Percentiles rank a stretch among this genome's conserved stretches.
These are phyloP conservation scores for Meleagris gallopavo DNA, from an alignment of 2,113 vertebrate species.

Conservation along the genomic window DNA sequence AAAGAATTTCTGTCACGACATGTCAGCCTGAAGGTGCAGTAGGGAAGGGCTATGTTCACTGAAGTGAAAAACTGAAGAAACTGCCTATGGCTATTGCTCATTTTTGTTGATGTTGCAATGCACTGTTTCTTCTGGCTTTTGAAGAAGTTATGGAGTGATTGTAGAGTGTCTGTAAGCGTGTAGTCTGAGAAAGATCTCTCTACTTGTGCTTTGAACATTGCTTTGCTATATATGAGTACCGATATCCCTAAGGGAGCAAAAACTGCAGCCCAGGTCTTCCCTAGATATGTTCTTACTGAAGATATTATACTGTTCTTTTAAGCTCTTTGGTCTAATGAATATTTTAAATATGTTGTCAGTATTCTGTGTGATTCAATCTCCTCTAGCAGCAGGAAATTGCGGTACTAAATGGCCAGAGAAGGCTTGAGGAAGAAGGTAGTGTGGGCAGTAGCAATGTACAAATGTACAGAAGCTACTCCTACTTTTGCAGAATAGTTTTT, in stretches of 20 bases:
- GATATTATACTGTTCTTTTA: not conserved
- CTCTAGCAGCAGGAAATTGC: not conserved
- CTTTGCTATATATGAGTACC: not conserved
- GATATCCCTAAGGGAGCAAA: not conserved
- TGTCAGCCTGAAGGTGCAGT: not conserved
- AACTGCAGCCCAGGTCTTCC: not conserved
- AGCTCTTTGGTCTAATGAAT: not conserved
- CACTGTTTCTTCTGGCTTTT: not conserved
- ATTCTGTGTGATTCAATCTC: not conserved
- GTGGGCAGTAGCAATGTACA: not conserved
- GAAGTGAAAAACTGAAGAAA: not conserved
- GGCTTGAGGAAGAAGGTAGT: not conserved
- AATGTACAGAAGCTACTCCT: not conserved
- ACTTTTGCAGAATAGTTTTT: not conserved
- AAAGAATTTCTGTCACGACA: not conserved
- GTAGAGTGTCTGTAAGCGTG: not conserved
- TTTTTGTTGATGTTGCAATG: not conserved
- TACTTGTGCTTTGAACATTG: not conserved
- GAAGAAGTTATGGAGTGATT: slow-evolving; percentile 13
- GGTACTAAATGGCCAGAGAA: not conserved
- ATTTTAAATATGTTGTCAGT: not conserved
- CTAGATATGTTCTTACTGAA: not conserved
- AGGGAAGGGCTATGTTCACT: accelerated
- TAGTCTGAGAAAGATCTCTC: not conserved
- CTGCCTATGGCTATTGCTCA: not conserved